Base-by-base conservation (phyloP, 2,113 vertebrate genomes). In the Tragelaphus imberbis region DNA sequence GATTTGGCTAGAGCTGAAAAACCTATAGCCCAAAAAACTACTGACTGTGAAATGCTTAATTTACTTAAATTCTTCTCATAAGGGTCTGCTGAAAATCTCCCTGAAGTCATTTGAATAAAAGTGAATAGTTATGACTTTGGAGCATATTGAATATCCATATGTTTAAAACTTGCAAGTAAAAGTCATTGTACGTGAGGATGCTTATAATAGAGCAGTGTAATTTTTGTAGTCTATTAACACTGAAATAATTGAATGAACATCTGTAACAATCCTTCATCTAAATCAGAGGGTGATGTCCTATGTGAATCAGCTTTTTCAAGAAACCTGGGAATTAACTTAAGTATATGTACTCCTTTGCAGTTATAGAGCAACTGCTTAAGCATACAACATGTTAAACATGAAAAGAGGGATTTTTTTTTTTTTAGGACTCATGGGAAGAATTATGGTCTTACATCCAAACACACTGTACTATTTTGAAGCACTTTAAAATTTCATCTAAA, bases 131-230 rank as follows among this genome's bases (percentile, higher is more conserved):
- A 47, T 96, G 44, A 90, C 53, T 10, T 80, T 92, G 33, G 59
- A 90, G 12, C 11, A 71, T 87, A 81, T 80, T 56, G 4, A 56
- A 65, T 61, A 59, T 27, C 17, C 21, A 33, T 92, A 44, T 87
- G 51, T 97, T 95, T 95, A 93, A 95, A 55, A 51, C 3, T 75
- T 94, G n/a, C 16, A 92, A 92, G 36, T 84, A 92, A 94, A 94
- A 89, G 36, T 71, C 33, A 56, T 87, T 61, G 23, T 79, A n/a
- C 1, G 2, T 47, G 9, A 55, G 40, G 8, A 25, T 84, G 27
- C 30, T 91, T 97, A 23, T 65, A 88, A 89, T 6, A 86, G 3
- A 68, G 36, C 13, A 86, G 14, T 68, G 10, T 1, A 19, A 12
- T 85, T 90, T 97, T 91, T 58, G 7, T 82, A 49, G 40, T 84